Percentiles rank a stretch among this genome's conserved stretches.
Conservation (phyloP, 92 coral and sea anemone species). For the Pocillopora grandis region DNA sequence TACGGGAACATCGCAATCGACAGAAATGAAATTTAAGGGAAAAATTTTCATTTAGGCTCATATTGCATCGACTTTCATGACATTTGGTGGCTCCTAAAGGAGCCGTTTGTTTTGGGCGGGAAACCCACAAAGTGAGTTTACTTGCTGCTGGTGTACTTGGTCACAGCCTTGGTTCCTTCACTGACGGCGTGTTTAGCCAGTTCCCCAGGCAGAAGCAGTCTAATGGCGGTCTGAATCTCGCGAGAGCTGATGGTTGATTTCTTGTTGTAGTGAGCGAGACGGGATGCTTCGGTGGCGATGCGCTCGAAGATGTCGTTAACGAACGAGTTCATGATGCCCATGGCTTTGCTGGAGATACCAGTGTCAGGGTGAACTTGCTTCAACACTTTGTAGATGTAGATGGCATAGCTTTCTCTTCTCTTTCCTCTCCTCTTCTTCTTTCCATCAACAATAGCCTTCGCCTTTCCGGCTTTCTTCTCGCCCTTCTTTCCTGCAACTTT, state of each 20-base stretch:
- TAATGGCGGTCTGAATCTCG: conserved; percentile 71
- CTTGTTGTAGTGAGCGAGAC: conserved; percentile 81
- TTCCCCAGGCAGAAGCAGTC: conserved; percentile 60
- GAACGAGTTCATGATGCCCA: conserved; percentile 84
- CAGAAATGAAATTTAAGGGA: too few relatives aligned
- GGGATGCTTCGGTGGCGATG: conserved; percentile 81
- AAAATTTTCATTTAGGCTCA: too few relatives aligned
- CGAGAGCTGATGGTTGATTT: conserved; percentile 85
- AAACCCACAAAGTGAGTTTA: conserved; percentile 49
- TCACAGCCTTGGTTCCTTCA: conserved; percentile 97
- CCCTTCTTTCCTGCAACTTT: too few relatives aligned
- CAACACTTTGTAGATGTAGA: too few relatives aligned
- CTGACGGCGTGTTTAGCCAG: conserved; percentile 98
- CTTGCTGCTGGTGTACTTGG: conserved; percentile 97
- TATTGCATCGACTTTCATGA: conserved; percentile 1
- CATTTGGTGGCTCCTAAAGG: conserved; percentile 84
- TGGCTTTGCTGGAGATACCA: conserved; percentile 94
- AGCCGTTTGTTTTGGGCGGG: conserved; percentile 64
- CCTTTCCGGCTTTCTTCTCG: too few relatives aligned
- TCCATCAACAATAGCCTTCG: too few relatives aligned
- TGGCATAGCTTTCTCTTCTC: too few relatives aligned
- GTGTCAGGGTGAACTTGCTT: conserved; percentile 18
- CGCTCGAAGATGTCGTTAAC: conserved; percentile 73
- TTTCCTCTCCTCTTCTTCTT: too few relatives aligned
- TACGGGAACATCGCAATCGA: too few relatives aligned